Percentiles rank a stretch among this genome's conserved stretches.
Evolutionary conservation across 2,113 vertebrate species (phyloP).

Genomic region (Ploceus nigricollis): DNA sequence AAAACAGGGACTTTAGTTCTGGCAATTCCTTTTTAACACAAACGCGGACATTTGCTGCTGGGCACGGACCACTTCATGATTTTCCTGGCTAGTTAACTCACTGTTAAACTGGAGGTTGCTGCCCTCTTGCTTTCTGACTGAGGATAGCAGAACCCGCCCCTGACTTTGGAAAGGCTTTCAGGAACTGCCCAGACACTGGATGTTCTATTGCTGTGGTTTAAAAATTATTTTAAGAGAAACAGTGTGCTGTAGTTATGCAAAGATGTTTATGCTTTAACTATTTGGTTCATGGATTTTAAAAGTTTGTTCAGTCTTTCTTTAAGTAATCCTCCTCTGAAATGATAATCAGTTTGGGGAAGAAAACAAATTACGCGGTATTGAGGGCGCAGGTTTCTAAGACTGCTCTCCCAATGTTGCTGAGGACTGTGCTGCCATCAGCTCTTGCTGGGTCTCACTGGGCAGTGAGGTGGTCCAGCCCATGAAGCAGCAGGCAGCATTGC

Average conservation of each 20-base stretch:
- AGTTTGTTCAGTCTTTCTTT: neutral
- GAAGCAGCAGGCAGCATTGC: neutral
- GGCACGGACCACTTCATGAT: neutral
- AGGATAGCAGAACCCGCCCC: neutral
- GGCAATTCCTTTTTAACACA: neutral
- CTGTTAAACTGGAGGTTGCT: neutral
- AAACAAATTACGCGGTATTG: neutral
- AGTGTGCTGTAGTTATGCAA: neutral
- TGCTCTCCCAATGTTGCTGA: neutral
- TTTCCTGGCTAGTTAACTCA: neutral
- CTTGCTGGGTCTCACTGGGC: rapidly evolving
- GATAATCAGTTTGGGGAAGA: neutral
- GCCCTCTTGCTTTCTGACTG: slow-evolving; percentile 29
- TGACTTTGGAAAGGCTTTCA: neutral
- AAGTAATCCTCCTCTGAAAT: neutral
- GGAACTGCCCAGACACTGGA: neutral
- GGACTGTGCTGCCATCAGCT: rapidly evolving
- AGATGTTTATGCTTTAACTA: neutral
- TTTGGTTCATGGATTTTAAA: neutral
- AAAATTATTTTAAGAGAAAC: neutral
- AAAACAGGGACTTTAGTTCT: neutral
- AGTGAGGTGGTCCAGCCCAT: neutral
- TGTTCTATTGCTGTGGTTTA: neutral
- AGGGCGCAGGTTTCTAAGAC: neutral
- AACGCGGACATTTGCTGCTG: neutral